Conservation (phyloP, 2,888 invertebrate genomes). For the Watsonalla cultraria region DNA sequence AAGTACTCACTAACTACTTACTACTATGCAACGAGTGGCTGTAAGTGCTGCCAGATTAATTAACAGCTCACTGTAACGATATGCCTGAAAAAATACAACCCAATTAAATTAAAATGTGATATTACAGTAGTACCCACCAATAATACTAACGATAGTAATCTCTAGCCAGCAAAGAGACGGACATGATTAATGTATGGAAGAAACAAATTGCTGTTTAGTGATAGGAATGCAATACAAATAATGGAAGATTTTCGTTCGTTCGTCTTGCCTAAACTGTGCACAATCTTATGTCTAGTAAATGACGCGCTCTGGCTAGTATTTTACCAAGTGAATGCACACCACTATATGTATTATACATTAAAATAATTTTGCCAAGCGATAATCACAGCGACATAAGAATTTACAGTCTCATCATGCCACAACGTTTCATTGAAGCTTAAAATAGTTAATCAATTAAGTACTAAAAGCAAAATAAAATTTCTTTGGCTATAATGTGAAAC, state of each 20-base stretch:
- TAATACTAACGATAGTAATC: neutral
- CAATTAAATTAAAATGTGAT: too few relatives aligned
- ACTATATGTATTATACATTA: neutral
- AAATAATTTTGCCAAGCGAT: neutral
- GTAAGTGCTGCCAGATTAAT: too few relatives aligned
- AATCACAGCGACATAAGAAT: slow-evolving; percentile 6
- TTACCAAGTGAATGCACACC: neutral
- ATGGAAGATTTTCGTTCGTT: slow-evolving; percentile 17
- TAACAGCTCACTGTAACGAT: too few relatives aligned
- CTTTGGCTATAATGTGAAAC: neutral
- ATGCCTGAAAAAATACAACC: too few relatives aligned
- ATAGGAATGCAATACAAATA: neutral
- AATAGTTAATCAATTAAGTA: slow-evolving; percentile 3
- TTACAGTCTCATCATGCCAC: neutral
- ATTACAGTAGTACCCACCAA: too few relatives aligned
- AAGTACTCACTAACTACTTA: too few relatives aligned
- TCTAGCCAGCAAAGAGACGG: neutral
- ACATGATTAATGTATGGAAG: neutral
- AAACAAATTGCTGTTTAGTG: neutral
- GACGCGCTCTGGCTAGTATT: neutral
- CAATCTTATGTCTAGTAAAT: neutral
- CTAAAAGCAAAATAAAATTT: neutral
- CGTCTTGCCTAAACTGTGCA: slow-evolving; percentile 7
- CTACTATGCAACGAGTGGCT: too few relatives aligned
- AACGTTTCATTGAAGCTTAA: slow-evolving; percentile 4